Conservation (phyloP, 2,113 vertebrate species). For the Caretta caretta region DNA sequence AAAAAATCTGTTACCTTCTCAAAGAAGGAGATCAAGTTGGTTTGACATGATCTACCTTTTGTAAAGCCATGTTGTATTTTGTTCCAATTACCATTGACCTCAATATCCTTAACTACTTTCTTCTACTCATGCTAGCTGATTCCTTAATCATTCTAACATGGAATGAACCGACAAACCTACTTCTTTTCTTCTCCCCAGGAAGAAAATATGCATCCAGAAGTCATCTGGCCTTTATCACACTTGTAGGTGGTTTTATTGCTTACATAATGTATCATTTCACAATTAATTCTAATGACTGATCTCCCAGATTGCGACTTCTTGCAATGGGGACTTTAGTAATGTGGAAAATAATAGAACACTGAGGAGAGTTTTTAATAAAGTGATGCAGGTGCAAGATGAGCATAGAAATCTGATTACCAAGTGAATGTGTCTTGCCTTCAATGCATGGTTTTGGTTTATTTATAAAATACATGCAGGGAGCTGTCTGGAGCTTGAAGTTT, state of each 20-base stretch:
- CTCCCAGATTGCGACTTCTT: background rate
- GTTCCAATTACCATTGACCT: too few species aligned
- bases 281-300: rapidly evolving
- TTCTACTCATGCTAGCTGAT: background rate
- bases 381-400: background rate
- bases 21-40: too few species aligned
- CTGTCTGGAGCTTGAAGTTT: background rate
- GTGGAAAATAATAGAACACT: background rate
- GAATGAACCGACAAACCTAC: background rate
- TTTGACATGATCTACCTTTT: too few species aligned
- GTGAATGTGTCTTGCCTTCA: background rate
- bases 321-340: rapidly evolving
- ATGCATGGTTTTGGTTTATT: too few species aligned
- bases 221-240: background rate
- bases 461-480: background rate
- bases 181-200: background rate
- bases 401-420: background rate
- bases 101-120: too few species aligned
- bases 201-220: background rate
- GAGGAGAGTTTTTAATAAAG: background rate
- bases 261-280: rapidly evolving
- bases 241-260: background rate
- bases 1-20: too few species aligned
- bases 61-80: too few species aligned
- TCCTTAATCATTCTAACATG: background rate